Evolutionary conservation across 2,797 vertebrate species (phyloP), one percentile per base, ranked within the genome.

Genomic region (Agapornis canus): DNA sequence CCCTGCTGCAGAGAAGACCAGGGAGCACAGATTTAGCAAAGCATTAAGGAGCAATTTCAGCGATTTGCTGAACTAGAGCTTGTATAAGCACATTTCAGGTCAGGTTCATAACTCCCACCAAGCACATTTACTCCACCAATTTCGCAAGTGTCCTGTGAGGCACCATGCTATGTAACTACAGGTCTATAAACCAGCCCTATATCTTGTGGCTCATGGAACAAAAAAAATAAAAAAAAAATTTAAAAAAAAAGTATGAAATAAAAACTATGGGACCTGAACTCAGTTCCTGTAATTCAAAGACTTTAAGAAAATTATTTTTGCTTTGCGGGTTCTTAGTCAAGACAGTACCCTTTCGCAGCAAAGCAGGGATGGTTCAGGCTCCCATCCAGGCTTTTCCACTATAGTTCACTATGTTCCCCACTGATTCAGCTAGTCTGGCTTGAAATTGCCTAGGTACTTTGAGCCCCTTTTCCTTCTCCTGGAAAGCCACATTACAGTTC

Each of bases 81-180:
- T 73, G 40, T 22, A 42, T 14, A 52, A 6, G 3, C 29, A 60
- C 2, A 10, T 43, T 57, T 49, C 54, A 81, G 10, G 45, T 37
- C 42, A 68, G 35, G 39, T 40, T 73, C 4, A 0, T n/a, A 70
- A 71, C 19, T 51, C 27, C 31, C 3, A 1, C 32, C 2, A 4
- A n/a, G 37, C 32, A 35, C 0, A 0, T 40, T 57, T 29, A 39
- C 27, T 31, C 11, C 42, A 76, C 10, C 22, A 31, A 4, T 49
- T 83, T 63, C 80, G 66, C n/a, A 26, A 61, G 25, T 32, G 26
- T 79, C 29, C 68, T 68, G 17, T 18, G 19, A 73, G 15, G n/a
- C 22, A 45, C 39, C 2, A 1, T 14, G 20, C 31, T 51, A n/a
- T 2, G 4, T 25, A 80, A 60, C 49, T 22, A 13, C 0, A 39